Conservation (phyloP, 2,888 invertebrate species). For the Abrostola triplasia region DNA sequence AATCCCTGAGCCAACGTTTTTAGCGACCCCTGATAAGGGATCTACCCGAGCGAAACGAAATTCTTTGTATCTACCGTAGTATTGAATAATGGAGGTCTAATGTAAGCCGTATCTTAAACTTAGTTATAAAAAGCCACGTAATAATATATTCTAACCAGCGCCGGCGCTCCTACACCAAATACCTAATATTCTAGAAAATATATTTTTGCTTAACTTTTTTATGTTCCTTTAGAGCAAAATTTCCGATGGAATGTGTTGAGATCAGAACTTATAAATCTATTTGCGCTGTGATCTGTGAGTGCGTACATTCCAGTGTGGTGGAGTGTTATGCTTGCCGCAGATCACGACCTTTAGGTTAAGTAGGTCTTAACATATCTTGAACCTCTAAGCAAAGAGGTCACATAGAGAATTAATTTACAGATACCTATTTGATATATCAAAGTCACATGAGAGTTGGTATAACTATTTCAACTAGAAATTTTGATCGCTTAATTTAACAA, state of each 20-base stretch:
- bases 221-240: constrained; percentile 24
- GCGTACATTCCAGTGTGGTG: constrained; percentile 5
- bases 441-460: too few species aligned
- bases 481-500: too few species aligned
- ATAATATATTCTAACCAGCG: constrained; percentile 26
- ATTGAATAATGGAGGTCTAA: constrained; percentile 47
- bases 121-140: constrained; percentile 43
- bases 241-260: background rate
- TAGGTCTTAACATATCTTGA: too few species aligned
- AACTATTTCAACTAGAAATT: too few species aligned
- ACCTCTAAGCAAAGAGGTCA: too few species aligned
- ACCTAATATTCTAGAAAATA: constrained; percentile 24
- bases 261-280: constrained; percentile 19
- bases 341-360: constrained; percentile 1
- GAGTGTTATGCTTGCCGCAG: background rate
- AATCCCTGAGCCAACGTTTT: constrained; percentile 46
- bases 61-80: constrained; percentile 43
- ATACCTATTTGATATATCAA: too few species aligned
- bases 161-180: constrained; percentile 12
- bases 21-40: constrained; percentile 39
- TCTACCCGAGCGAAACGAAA: constrained; percentile 46
- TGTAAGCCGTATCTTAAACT: constrained; percentile 39
- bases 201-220: constrained; percentile 10
- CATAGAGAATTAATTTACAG: too few species aligned
- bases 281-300: constrained; percentile 11